Base-by-base conservation (phyloP, 2,888 invertebrate genomes). In the Dicranocentrus wangi region DNA sequence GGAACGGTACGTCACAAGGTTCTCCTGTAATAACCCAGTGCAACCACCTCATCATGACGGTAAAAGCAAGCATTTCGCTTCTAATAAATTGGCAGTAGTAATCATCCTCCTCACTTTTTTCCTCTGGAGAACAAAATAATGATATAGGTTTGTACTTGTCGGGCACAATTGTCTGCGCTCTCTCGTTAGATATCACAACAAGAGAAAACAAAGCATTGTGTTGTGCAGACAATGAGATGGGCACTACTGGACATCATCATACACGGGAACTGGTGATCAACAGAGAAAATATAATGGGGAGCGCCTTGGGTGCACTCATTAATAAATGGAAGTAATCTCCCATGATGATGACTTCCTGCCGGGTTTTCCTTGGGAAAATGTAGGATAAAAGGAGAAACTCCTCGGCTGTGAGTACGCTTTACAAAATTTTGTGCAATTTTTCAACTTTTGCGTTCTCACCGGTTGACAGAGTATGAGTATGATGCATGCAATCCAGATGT, bases 281-380 rank as follows among this genome's bases (percentile, higher is more conserved):
- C 51, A 51, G 51, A 3, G 32, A 32, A 32, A 15, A 51, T 17
- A 3, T 13, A 58, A 21, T 53, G n/a, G 53, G 58, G 58, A 23
- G 23, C 23, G 58, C 58, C 58, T 27, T 58, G 25, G 58, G 58
- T 27, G 25, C 58, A n/a, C 58, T 58, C 58, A 58, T 58, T 58
- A 58, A 23, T 58, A 27, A 25, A 25, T 25, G n/a, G 27, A 25
- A 25, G 19, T 5, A 27, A 23, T 15, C 17, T 53, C 2, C 58
- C 58, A 25, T 55, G 28, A 60, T 28, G 61, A 61, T 61, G 61
- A 61, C 39, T 61, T 32, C 39, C 61, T 61, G 39, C 17, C 2
- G 61, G 39, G 19, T 17, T 19, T 10, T 3, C 58, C 25, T 27
- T 15, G 25, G 5, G 58, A 23, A 21, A 19, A 51, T 3, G 5